Conservation (phyloP, 2,888 invertebrate species). For the Cryptocephalus moraei region DNA sequence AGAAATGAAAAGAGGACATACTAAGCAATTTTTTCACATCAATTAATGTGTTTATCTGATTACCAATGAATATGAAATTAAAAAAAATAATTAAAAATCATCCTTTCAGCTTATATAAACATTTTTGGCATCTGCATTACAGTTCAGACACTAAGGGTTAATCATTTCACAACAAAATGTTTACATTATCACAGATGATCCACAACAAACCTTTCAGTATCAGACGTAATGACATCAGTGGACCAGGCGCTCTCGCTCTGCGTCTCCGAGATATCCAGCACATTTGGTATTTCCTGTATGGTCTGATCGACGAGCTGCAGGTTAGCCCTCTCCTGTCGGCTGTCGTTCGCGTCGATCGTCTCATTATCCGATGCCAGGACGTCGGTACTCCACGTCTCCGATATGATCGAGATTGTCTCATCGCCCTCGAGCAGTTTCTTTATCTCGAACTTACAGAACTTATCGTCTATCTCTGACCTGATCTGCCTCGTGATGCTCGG, state of each 20-base stretch:
- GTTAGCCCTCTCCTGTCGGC: constrained; percentile 44
- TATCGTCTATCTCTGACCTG: constrained; percentile 92
- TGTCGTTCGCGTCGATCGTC: constrained; percentile 61
- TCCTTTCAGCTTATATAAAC: too few species aligned
- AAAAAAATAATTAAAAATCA: too few species aligned
- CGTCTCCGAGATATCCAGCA: constrained; percentile 76
- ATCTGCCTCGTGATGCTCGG: constrained; percentile 57
- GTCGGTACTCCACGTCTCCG: constrained; percentile 98
- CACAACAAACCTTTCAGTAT: constrained; percentile 60
- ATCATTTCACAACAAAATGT: too few species aligned
- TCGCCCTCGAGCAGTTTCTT: constrained; percentile 70
- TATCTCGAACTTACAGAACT: constrained; percentile 97
- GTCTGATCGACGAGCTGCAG: constrained; percentile 29
- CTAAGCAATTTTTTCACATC: too few species aligned
- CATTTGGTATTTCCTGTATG: constrained; percentile 32
- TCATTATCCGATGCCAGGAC: constrained; percentile 95
- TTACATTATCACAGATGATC: too few species aligned
- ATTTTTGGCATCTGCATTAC: too few species aligned
- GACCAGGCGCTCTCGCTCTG: constrained; percentile 96
- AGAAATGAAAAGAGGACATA: too few species aligned
- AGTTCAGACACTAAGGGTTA: too few species aligned
- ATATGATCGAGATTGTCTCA: constrained; percentile 93
- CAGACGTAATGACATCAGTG: constrained; percentile 89
- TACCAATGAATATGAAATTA: too few species aligned
- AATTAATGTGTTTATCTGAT: too few species aligned